These are phyloP conservation scores for Eupristina koningsbergeri DNA, from an alignment of 1,140 invertebrate genomes.

Conservation along the genomic window DNA sequence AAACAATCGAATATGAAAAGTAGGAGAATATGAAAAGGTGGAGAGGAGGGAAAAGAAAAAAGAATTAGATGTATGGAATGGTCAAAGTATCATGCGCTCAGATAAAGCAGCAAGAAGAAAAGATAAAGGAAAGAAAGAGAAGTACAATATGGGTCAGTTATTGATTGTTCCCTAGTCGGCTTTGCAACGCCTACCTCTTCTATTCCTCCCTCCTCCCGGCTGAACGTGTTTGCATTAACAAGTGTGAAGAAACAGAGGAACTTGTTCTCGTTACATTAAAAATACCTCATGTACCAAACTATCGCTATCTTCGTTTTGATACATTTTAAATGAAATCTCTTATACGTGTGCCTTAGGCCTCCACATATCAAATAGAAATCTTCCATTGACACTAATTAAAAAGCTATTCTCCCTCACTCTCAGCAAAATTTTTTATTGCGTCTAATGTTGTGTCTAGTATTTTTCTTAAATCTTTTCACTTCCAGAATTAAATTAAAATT, in stretches of 20 bases:
- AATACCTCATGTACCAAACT: not conserved
- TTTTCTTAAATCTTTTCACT: not conserved
- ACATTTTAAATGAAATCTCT: not conserved
- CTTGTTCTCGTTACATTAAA: constrained; percentile 61
- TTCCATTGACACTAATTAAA: constrained; percentile 42
- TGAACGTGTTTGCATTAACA: not conserved
- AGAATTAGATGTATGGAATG: not conserved
- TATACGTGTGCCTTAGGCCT: not conserved
- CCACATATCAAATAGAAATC: too few species aligned
- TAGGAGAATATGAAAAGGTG: not conserved
- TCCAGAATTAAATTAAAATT: not conserved
- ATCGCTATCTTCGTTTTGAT: not conserved
- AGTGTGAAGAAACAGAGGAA: not conserved
- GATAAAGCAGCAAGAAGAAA: constrained; percentile 29
- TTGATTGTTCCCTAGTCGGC: constrained; percentile 70
- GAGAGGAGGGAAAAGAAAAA: too few species aligned
- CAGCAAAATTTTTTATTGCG: not conserved
- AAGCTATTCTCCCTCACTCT: constrained; percentile 20
- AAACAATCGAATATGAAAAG: not conserved
- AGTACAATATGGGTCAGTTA: constrained; percentile 73
- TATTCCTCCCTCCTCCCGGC: constrained; percentile 1
- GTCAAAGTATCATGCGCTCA: not conserved
- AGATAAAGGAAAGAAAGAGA: constrained; percentile 54
- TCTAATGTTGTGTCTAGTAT: not conserved
- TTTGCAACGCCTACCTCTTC: constrained; percentile 63